Evolutionary conservation across 1,140 invertebrate genomes (phyloP), one percentile per base, ranked within the genome.

Genomic region (Drosophila ogumai): DNA sequence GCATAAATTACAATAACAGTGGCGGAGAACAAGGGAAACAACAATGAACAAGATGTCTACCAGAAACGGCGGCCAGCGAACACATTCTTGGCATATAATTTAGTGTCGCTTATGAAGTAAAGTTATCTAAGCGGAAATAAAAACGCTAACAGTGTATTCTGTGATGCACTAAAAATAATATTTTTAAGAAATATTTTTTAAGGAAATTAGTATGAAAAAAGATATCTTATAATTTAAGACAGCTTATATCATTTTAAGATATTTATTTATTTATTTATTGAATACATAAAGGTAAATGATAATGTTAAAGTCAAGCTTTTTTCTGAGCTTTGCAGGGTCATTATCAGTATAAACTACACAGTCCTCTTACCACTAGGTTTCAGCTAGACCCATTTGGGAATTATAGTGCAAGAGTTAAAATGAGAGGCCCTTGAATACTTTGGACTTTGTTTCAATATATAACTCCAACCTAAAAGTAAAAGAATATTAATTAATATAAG

Each of bases 81-180:
- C 74, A 82, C 75, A 87, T 90, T 86, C 86, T 71, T 79, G 67
- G 79, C 86, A 72, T 90, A 90, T 90, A 90, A 90, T 90, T 90
- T 90, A 90, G 86, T 90, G 86, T 90, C 86, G 86, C 72, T 85
- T 90, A 90, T 90, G 81, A 90, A 90, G 90, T 90, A 86, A 90
- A 90, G 81, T 90, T 90, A 90, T 90, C 86, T 90, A 86, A 90
- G 86, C 86, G 86, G 86, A 90, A 90, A 90, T 90, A 90, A 82
- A 90, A 76, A 76, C 36, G 72, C 40, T 64, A 50, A 56, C 50
- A 64, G 60, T 65, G 64, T 72, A 38, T 47, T 49, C 46, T 25
- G 28, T 9, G 38, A 3, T 58, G n/a, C 47, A 66, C 46, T 44
- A 10, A 1, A 31, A 52, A 31, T 1, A 34, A 49, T 28, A 25